Evolutionary conservation across 2,888 invertebrate species (phyloP).

Genomic region (Beris chalybata): DNA sequence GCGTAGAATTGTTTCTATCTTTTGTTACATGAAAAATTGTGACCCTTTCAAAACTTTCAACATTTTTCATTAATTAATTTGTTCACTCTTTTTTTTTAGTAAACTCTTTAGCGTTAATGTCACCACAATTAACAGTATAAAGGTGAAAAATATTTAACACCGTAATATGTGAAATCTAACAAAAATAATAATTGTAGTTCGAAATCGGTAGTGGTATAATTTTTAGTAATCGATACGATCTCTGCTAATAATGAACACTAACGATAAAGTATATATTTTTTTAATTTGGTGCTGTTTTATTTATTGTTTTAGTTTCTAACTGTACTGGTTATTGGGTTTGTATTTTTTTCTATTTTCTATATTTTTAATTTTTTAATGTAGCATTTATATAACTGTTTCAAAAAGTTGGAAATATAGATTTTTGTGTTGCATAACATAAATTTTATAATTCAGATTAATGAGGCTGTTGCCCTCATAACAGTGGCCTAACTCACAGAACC

Average conservation of each 20-base stretch:
- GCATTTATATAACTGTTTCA: no score
- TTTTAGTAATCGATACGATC: no score
- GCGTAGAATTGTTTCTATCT: not conserved
- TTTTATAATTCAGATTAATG: no score
- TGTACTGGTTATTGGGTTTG: constrained; percentile 18
- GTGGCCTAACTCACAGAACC: no score
- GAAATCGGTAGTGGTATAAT: no score
- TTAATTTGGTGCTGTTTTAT: constrained; percentile 10
- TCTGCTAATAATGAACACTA: constrained; percentile 1
- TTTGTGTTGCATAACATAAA: no score
- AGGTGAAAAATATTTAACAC: no score
- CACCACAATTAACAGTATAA: not conserved
- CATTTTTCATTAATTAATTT: not conserved
- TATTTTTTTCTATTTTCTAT: constrained; percentile 15
- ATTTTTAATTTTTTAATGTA: constrained; percentile 4
- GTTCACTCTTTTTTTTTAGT: constrained; percentile 8
- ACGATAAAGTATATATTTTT: constrained; percentile 3
- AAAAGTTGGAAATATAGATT: no score
- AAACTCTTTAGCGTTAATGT: constrained; percentile 17
- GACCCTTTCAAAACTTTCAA: not conserved
- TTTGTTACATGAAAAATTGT: not conserved
- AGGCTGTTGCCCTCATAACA: no score
- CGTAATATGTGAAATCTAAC: no score
- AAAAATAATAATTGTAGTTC: no score
- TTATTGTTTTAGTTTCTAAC: not conserved